Percentiles rank a stretch among this genome's conserved stretches.
Evolutionary conservation across 1,140 invertebrate species (phyloP).

Genomic region (Drosophila kepulauana): DNA sequence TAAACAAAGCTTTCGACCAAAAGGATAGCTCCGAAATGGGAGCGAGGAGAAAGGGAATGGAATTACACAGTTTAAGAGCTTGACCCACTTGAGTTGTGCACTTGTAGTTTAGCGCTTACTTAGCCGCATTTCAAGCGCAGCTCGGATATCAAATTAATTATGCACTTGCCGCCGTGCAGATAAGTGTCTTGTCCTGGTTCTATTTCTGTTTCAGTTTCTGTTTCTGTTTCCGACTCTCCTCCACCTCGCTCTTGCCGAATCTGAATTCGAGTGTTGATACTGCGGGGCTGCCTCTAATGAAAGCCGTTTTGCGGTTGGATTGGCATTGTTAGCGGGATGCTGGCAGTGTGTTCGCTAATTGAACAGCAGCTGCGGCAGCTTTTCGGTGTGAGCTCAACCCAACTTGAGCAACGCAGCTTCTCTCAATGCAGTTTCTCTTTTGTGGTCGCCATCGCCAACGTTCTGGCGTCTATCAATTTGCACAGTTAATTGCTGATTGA

Average conservation of each 20-base stretch:
- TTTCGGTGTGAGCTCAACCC: not conserved
- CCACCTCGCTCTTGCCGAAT: not conserved
- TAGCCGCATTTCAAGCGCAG: constrained; percentile 46
- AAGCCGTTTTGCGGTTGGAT: constrained; percentile 58
- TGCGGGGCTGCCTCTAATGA: constrained; percentile 53
- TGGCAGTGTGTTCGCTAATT: constrained; percentile 59
- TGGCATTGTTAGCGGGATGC: constrained; percentile 31
- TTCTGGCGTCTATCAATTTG: constrained; percentile 70
- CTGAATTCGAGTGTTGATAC: constrained; percentile 4
- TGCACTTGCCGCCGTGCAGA: constrained; percentile 49
- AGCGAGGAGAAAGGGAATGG: not conserved
- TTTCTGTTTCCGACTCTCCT: not conserved
- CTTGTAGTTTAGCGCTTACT: constrained; percentile 41
- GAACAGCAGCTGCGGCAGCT: constrained; percentile 27
- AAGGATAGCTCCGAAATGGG: not conserved
- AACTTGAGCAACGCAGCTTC: constrained; percentile 6
- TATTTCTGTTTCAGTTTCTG: constrained; percentile 33
- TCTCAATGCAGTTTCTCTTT: constrained; percentile 37
- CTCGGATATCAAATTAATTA: constrained; percentile 70
- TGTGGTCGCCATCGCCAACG: constrained; percentile 38
- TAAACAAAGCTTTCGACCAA: constrained; percentile 57
- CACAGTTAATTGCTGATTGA: constrained; percentile 78
- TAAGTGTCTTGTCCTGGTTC: constrained; percentile 2
- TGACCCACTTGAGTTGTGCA: constrained; percentile 41
- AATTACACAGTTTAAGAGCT: constrained; percentile 14